Conservation (phyloP, 2,797 vertebrate species). For the Microhierax caerulescens region DNA sequence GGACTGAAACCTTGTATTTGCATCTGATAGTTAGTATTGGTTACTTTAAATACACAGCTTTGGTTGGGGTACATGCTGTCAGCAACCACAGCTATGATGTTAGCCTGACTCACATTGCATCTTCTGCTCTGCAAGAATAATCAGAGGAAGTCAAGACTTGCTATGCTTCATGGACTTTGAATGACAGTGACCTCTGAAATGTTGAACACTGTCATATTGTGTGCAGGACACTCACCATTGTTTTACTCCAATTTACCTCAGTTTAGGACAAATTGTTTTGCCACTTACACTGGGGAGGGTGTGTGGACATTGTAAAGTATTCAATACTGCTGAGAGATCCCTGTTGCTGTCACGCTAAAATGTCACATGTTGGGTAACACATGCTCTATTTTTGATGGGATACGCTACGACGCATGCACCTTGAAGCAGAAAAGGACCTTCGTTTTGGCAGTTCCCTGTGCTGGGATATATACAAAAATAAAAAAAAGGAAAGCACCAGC, state of each 20-base stretch:
- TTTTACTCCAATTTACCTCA: not conserved
- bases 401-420: not conserved
- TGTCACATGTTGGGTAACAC: not conserved
- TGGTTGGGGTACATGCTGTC: not conserved
- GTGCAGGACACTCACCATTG: accelerated
- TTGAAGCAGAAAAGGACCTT: not conserved
- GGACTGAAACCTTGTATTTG: not conserved
- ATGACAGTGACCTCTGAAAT: not conserved
- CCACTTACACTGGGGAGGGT: not conserved
- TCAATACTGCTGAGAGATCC: not conserved
- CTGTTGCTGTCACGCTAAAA: not conserved
- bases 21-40: not conserved
- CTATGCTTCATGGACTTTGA: accelerated
- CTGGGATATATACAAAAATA: not conserved
- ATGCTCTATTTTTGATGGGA: not conserved
- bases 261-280: not conserved
- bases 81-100: not conserved
- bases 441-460: not conserved
- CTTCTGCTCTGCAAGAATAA: not conserved
- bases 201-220: accelerated
- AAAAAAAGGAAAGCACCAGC: not conserved
- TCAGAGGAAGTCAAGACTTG: not conserved
- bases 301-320: not conserved
- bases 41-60: not conserved
- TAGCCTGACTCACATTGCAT: not conserved